Evolutionary conservation across 2,888 invertebrate species (phyloP), one percentile per base, ranked within the genome.

Genomic region (Brenthis hecate): DNA sequence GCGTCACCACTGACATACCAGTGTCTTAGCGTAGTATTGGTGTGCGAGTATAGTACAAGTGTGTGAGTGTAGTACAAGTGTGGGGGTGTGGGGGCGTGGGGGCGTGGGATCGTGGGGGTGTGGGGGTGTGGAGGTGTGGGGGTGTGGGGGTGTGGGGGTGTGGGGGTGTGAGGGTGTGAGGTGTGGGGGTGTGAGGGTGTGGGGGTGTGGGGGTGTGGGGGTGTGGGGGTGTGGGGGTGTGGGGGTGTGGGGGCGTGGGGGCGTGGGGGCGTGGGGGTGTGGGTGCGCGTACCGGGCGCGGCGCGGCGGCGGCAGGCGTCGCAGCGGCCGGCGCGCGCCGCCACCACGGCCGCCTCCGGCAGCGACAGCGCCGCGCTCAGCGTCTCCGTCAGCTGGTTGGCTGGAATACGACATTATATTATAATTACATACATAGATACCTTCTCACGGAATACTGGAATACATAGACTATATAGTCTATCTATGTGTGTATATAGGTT

Each of bases 321-420:
- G 75, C 91, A 89, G 51, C 84, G 81, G 0, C 74, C 79, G 3
- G 79, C 76, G 36, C 88, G 81, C 60, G 87, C 85, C 28, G 80
- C 78, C n/a, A 88, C 81, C 0, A 77, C 75, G 2, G 75, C 79
- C 13, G 85, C 79, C 64, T 86, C 89, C 73, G 77, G 76, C 60
- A 87, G 84, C 0, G 76, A 66, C 53, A 92, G 77, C 3, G 88
- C 87, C 11, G 80, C 79, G 2, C 85, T 80, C 14, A 91, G 77
- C 1, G 83, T 74, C 72, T 85, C 83, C 6, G 87, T 88, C 56
- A 89, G 80, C 74, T 89, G 86, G 73, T 80, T 88, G 16, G 85
- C 89, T 89, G 81, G 0, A 28, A 43, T 50, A 47, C 11, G 16
- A n/a, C n/a, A n/a, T n/a, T n/a, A n/a, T n/a, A n/a, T n/a, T n/a